phyloP scores from a whole-genome alignment of 1,140 invertebrate species.

The Lycorma delicatula region DNA sequence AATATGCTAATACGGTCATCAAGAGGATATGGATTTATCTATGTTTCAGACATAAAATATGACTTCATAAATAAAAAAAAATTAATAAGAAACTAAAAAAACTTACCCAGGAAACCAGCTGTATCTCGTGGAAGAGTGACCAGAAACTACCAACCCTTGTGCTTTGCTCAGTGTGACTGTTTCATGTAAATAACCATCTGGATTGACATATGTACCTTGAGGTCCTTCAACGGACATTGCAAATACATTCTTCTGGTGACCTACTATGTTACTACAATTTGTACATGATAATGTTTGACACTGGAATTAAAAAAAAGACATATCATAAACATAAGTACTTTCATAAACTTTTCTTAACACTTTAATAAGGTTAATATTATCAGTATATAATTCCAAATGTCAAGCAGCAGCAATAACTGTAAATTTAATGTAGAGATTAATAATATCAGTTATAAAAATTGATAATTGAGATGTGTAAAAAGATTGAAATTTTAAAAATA shows the following conservation, averaged over 20 bases:
- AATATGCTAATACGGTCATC: too few relatives aligned
- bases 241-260: slow-evolving; percentile 61
- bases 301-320: slow-evolving; percentile 17
- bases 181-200: slow-evolving; percentile 69
- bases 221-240: slow-evolving; percentile 74
- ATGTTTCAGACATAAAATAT: background rate
- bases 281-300: slow-evolving; percentile 51
- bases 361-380: background rate
- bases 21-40: too few relatives aligned
- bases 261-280: slow-evolving; percentile 51
- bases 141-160: slow-evolving; percentile 46
- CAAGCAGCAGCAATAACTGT: slow-evolving; percentile 13
- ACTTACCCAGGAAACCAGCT: slow-evolving; percentile 80
- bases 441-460: too few relatives aligned
- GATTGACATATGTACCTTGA: slow-evolving; percentile 74
- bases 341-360: background rate
- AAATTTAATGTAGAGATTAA: background rate
- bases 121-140: slow-evolving; percentile 53
- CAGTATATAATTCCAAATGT: too few relatives aligned
- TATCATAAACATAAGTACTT: background rate
- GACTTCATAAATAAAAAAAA: background rate
- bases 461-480: too few relatives aligned
- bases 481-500: too few relatives aligned
- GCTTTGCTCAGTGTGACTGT: slow-evolving; percentile 64
- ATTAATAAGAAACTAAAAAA: background rate